These are phyloP conservation scores for Cataglyphis altisquamis DNA, from an alignment of 2,888 invertebrate genomes.

Conservation along the genomic window DNA sequence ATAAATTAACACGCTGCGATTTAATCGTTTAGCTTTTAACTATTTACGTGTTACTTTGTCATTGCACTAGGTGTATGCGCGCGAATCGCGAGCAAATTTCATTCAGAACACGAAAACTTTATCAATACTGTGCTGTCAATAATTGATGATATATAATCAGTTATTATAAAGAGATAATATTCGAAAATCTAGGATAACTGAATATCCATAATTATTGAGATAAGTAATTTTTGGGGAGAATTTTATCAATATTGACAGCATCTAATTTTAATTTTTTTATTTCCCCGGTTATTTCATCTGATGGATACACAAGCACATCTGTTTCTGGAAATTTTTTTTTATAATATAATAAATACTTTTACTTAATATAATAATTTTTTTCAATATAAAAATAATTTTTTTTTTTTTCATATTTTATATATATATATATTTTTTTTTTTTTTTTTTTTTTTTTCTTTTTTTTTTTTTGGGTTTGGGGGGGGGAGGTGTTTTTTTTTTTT, in stretches of 20 bases:
- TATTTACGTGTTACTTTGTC: slow-evolving; percentile 52
- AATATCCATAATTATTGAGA: background rate
- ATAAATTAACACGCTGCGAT: slow-evolving; percentile 55
- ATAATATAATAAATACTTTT: background rate
- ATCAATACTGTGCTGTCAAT: slow-evolving; percentile 34
- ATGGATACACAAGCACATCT: background rate
- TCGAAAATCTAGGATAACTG: background rate
- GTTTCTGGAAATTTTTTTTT: slow-evolving; percentile 27
- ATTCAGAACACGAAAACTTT: background rate
- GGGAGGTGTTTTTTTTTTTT: too few relatives aligned
- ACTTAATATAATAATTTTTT: background rate
- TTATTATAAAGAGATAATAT: background rate
- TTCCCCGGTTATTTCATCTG: background rate
- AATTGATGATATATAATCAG: background rate
- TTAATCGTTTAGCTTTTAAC: slow-evolving; percentile 58
- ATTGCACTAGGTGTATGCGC: slow-evolving; percentile 55
- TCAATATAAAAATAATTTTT: background rate
- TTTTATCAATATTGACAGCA: slow-evolving; percentile 10
- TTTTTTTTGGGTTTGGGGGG: too few relatives aligned
- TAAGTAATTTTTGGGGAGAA: background rate
- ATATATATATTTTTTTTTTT: too few relatives aligned
- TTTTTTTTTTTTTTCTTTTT: too few relatives aligned
- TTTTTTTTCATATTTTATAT: background rate
- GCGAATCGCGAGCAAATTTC: slow-evolving; percentile 8
- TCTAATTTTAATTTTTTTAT: background rate